phyloP scores from a whole-genome alignment of 2,113 vertebrate genomes.

The Felis chaus region DNA sequence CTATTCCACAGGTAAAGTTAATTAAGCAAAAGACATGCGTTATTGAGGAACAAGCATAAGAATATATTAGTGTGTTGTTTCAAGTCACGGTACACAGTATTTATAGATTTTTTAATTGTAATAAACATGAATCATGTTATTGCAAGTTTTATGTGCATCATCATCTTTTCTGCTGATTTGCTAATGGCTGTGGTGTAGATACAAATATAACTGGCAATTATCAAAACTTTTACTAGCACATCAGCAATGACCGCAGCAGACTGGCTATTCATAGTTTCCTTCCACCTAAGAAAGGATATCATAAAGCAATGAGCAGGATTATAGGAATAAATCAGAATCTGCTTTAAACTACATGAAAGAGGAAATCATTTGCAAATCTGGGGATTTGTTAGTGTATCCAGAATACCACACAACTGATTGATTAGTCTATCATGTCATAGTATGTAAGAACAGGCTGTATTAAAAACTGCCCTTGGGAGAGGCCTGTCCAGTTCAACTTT shows the following conservation, averaged over 20 bases:
- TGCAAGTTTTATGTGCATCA: neutral
- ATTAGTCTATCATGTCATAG: neutral
- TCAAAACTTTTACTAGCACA: neutral
- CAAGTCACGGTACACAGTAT: neutral
- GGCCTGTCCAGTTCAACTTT: neutral
- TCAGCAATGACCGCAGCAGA: neutral
- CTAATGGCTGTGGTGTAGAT: neutral
- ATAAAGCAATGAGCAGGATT: neutral
- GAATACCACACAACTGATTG: neutral
- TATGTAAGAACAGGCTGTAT: neutral
- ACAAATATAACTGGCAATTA: neutral
- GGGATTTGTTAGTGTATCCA: neutral
- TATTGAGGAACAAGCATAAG: conserved; percentile 34
- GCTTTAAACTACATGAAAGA: neutral
- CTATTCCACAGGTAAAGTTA: conserved; percentile 6
- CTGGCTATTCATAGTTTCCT: neutral
- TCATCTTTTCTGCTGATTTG: neutral
- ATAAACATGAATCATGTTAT: neutral
- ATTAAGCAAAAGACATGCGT: conserved; percentile 5
- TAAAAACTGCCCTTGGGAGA: neutral
- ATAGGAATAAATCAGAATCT: neutral
- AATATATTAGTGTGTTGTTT: neutral
- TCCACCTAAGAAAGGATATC: neutral
- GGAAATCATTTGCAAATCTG: neutral
- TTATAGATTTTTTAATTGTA: conserved; percentile 20